Conservation (phyloP, 2,888 invertebrate genomes). For the Silvanus unidentatus region DNA sequence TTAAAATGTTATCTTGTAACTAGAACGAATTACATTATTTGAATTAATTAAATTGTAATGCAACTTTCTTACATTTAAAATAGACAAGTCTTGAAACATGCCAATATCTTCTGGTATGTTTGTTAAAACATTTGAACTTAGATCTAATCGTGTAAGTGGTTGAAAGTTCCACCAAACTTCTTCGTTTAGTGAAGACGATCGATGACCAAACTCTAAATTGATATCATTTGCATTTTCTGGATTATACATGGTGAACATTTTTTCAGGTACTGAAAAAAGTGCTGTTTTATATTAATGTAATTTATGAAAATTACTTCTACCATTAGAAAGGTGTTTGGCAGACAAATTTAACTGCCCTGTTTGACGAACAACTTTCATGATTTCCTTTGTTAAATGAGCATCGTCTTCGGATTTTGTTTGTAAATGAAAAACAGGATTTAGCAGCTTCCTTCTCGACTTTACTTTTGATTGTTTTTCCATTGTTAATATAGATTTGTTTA, state of each 20-base stretch:
- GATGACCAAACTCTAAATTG: conserved; percentile 54
- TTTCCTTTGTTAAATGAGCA: conserved; percentile 58
- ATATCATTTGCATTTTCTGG: conserved; percentile 56
- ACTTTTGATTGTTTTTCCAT: conserved; percentile 40
- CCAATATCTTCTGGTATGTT: conserved; percentile 60
- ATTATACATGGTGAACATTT: conserved; percentile 69
- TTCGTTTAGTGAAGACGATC: conserved; percentile 51
- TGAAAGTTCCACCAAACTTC: conserved; percentile 79
- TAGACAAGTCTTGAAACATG: conserved; percentile 60
- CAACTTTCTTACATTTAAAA: conserved; percentile 56
- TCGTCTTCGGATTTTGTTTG: conserved; percentile 69
- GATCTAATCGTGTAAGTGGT: conserved; percentile 69
- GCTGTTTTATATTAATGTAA: conserved; percentile 15
- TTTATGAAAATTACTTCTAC: conserved; percentile 43
- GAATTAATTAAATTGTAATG: conserved; percentile 4
- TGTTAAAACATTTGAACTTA: conserved; percentile 67
- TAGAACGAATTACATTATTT: conserved; percentile 39
- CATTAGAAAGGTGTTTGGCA: conserved; percentile 65
- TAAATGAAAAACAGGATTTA: conserved; percentile 61
- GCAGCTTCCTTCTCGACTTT: conserved; percentile 39
- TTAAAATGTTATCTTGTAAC: conserved; percentile 80
- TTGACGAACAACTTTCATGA: conserved; percentile 74
- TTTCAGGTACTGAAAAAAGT: conserved; percentile 61
- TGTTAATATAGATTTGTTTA: too few relatives aligned
- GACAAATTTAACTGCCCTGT: conserved; percentile 76